These are phyloP conservation scores for Lithobates sylvaticus DNA, from an alignment of 2,797 vertebrate species.

Conservation along the genomic window DNA sequence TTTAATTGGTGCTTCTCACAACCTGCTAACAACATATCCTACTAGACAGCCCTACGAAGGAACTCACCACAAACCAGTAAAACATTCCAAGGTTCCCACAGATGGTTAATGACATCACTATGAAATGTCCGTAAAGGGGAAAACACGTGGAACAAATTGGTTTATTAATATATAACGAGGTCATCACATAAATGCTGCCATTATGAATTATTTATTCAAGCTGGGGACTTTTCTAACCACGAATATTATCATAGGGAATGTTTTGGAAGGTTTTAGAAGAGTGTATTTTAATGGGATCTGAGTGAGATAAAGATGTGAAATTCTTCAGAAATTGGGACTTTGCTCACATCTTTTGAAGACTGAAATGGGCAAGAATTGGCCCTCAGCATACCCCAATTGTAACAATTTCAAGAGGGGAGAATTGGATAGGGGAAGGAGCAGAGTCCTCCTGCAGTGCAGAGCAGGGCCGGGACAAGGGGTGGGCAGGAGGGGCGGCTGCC, in stretches of 20 bases:
- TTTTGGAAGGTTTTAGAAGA: neutral
- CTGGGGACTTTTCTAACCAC: neutral
- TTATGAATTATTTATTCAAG: slow-evolving; percentile 30
- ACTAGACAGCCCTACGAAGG: no score
- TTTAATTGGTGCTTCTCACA: no score
- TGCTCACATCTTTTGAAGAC: neutral
- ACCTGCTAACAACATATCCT: no score
- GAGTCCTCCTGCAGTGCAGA: no score
- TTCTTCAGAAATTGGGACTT: no score
- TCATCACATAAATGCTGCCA: neutral
- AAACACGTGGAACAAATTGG: neutral
- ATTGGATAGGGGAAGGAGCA: no score
- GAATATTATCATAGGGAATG: neutral
- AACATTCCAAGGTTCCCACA: neutral
- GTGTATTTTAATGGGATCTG: neutral
- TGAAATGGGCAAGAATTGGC: no score
- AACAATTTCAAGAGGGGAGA: no score
- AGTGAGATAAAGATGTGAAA: no score
- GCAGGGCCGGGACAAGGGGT: no score
- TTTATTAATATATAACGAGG: slow-evolving; percentile 15
- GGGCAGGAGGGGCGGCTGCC: no score
- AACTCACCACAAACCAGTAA: slow-evolving; percentile 9
- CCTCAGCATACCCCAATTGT: no score
- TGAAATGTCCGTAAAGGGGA: neutral
- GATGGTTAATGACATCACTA: slow-evolving; percentile 26